These are phyloP conservation scores for Wasmannia auropunctata DNA, from an alignment of 1,140 invertebrate species.

Conservation along the genomic window DNA sequence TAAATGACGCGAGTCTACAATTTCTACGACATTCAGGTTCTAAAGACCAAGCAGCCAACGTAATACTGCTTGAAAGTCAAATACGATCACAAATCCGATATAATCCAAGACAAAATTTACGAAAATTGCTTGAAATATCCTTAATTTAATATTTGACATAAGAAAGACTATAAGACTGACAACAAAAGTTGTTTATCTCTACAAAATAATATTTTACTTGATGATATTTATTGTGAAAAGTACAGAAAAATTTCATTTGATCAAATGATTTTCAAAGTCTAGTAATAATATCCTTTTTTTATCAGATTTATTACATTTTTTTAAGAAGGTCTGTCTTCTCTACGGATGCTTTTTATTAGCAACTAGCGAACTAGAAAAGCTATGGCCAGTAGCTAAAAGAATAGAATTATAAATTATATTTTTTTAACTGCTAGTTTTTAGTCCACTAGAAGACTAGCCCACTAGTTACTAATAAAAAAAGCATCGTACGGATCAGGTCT, in stretches of 20 bases:
- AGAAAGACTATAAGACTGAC: not conserved
- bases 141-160: conserved; percentile 26
- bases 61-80: conserved; percentile 25
- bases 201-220: not conserved
- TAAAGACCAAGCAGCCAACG: not conserved
- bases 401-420: too few relatives aligned
- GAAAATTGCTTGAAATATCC: conserved; percentile 5
- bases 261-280: not conserved
- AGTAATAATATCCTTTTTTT: not conserved
- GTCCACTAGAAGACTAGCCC: too few relatives aligned
- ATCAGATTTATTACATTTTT: not conserved
- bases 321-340: not conserved
- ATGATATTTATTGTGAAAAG: not conserved
- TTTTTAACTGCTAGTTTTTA: too few relatives aligned
- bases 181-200: not conserved
- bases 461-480: too few relatives aligned
- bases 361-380: too few relatives aligned
- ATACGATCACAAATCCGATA: not conserved
- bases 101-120: not conserved
- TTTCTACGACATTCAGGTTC: not conserved
- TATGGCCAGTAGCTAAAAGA: too few relatives aligned
- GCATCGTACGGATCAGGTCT: too few relatives aligned
- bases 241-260: not conserved
- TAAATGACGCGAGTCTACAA: not conserved
- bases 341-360: too few relatives aligned